phyloP scores from a whole-genome alignment of 2,797 vertebrate species.

The Centroberyx gerrardi region DNA sequence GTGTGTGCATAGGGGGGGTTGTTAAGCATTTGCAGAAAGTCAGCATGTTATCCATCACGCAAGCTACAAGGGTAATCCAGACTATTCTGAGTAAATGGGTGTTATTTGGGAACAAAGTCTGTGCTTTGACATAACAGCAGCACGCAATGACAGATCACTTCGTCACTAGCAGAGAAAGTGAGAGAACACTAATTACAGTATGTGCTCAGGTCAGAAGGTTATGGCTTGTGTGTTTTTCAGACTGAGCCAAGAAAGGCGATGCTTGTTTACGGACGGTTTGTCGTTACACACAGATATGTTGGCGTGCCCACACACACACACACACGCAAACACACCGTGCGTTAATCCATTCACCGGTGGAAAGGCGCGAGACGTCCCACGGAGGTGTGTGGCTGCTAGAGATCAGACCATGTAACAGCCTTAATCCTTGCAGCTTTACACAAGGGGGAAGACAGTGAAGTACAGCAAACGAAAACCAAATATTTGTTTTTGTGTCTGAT shows the following conservation, averaged over 20 bases:
- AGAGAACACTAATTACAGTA: constrained; percentile 20
- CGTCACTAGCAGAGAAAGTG: constrained; percentile 10
- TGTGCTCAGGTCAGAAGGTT: constrained; percentile 33
- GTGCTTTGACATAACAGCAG: background rate
- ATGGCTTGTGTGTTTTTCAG: constrained; percentile 11
- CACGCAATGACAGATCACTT: constrained; percentile 5
- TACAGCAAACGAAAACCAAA: background rate
- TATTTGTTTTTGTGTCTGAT: too few species aligned
- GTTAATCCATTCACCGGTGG: background rate
- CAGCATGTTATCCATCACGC: constrained; percentile 25
- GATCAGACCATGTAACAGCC: background rate
- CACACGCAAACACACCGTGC: constrained; percentile 24
- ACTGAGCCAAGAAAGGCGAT: background rate
- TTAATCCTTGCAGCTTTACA: background rate
- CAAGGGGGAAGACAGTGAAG: background rate
- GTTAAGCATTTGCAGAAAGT: constrained; percentile 3
- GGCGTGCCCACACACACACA: constrained; percentile 17
- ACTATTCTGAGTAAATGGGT: constrained; percentile 35
- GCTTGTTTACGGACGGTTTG: constrained; percentile 7
- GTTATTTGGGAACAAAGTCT: constrained; percentile 14
- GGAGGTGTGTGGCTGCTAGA: background rate
- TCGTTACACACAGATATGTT: constrained; percentile 21
- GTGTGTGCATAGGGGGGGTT: background rate
- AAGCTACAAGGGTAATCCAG: constrained; percentile 16
- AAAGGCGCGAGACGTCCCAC: constrained; percentile 5